These are phyloP conservation scores for Epinephelus coioides DNA, from an alignment of 2,797 vertebrate genomes.

Conservation along the genomic window DNA sequence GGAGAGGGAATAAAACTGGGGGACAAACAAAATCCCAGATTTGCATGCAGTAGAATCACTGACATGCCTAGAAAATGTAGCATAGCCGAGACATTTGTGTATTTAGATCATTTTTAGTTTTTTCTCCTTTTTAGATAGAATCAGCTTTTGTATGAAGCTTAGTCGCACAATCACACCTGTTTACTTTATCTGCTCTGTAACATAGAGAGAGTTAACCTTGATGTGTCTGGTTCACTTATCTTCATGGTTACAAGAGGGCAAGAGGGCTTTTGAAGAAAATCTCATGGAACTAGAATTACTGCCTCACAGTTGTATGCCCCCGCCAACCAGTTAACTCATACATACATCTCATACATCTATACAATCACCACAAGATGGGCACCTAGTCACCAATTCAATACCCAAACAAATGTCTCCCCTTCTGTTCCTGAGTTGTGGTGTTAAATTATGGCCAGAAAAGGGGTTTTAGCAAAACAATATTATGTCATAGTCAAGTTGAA, in stretches of 20 bases:
- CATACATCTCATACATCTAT: too few species aligned
- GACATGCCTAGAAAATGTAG: not conserved
- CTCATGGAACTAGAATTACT: not conserved
- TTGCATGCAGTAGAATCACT: conserved; percentile 16
- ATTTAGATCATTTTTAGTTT: not conserved
- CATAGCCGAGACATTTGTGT: not conserved
- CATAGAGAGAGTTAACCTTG: not conserved
- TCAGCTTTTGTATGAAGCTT: not conserved
- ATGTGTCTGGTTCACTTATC: not conserved
- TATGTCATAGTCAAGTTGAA: too few species aligned
- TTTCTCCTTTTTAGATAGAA: not conserved
- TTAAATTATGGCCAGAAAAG: too few species aligned
- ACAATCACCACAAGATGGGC: too few species aligned
- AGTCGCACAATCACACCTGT: not conserved
- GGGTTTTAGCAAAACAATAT: too few species aligned
- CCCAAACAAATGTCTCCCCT: too few species aligned
- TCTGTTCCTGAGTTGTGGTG: too few species aligned
- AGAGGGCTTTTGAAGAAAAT: not conserved
- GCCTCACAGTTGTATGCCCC: too few species aligned
- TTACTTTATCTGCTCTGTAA: not conserved
- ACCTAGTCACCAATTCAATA: too few species aligned
- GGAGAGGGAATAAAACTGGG: conserved; percentile 14
- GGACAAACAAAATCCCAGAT: conserved; percentile 30
- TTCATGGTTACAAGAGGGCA: not conserved
- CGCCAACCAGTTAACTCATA: too few species aligned